A percentile compares a stretch with the other conserved stretches of the same genome.
Evolutionary conservation across 2,888 invertebrate species (phyloP).

Genomic region (Drosophila robusta): DNA sequence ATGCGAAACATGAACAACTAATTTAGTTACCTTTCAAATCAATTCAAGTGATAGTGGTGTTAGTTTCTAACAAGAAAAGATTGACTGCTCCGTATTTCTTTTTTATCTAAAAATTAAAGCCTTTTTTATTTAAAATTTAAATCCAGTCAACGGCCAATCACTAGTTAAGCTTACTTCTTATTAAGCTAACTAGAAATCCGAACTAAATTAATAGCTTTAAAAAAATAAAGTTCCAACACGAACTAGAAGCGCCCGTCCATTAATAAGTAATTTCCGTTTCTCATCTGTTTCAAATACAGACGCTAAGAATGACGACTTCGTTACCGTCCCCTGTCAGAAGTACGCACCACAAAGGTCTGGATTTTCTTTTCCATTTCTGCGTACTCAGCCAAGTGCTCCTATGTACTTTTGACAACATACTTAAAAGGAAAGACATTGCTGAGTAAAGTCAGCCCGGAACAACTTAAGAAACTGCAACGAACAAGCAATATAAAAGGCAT

Average conservation of each 20-base stretch:
- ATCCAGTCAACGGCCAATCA: too few relatives aligned
- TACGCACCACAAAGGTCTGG: not conserved
- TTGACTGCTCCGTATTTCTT: too few relatives aligned
- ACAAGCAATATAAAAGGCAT: not conserved
- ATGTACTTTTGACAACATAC: not conserved
- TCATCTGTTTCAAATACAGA: not conserved
- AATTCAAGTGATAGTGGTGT: too few relatives aligned
- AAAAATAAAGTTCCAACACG: too few relatives aligned
- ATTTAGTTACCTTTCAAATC: too few relatives aligned
- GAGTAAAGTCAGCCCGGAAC: not conserved
- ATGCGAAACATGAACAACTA: too few relatives aligned
- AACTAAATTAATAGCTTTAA: too few relatives aligned
- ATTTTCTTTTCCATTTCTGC: not conserved
- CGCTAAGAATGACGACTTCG: not conserved
- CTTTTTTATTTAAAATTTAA: too few relatives aligned
- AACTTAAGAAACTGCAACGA: not conserved
- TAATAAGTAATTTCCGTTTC: not conserved
- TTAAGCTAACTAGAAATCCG: too few relatives aligned
- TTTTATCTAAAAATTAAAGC: too few relatives aligned
- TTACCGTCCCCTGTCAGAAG: constrained; percentile 1
- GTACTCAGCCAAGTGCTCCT: not conserved
- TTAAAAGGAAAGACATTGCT: not conserved
- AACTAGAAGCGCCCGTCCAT: not conserved
- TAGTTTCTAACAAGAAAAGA: too few relatives aligned
- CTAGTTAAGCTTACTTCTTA: too few relatives aligned